Evolutionary conservation across 2,113 vertebrate species (phyloP).

Genomic region (Sturnus vulgaris): DNA sequence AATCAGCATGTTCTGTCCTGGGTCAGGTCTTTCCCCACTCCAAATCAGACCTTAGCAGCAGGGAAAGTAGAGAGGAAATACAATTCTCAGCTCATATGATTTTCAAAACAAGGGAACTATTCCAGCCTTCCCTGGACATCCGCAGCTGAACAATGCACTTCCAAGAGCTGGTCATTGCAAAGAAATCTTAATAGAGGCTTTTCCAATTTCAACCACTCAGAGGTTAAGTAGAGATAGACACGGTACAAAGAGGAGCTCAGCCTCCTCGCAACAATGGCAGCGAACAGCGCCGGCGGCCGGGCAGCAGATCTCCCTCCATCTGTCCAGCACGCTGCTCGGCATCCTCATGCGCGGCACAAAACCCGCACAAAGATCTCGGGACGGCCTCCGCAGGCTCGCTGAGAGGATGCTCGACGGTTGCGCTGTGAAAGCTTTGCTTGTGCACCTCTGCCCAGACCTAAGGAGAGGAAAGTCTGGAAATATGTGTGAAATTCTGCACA

Average conservation of each 20-base stretch:
- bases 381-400: accelerated
- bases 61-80: background rate
- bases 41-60: background rate
- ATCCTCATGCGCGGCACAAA: background rate
- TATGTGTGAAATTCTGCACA: background rate
- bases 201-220: background rate
- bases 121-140: background rate
- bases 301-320: background rate
- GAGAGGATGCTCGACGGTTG: background rate
- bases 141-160: background rate
- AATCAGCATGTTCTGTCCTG: too few relatives aligned
- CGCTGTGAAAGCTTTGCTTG: accelerated
- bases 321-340: background rate
- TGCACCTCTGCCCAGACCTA: background rate
- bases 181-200: background rate
- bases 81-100: background rate
- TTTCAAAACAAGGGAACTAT: background rate
- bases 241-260: background rate
- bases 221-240: background rate
- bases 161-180: background rate
- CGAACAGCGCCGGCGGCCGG: accelerated
- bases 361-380: background rate
- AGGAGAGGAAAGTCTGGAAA: background rate
- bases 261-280: accelerated
- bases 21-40: background rate